Percentiles rank a stretch among this genome's conserved stretches.
These are phyloP conservation scores for Actinia equina DNA, from an alignment of 64 coral and sea anemone species.

Conservation along the genomic window DNA sequence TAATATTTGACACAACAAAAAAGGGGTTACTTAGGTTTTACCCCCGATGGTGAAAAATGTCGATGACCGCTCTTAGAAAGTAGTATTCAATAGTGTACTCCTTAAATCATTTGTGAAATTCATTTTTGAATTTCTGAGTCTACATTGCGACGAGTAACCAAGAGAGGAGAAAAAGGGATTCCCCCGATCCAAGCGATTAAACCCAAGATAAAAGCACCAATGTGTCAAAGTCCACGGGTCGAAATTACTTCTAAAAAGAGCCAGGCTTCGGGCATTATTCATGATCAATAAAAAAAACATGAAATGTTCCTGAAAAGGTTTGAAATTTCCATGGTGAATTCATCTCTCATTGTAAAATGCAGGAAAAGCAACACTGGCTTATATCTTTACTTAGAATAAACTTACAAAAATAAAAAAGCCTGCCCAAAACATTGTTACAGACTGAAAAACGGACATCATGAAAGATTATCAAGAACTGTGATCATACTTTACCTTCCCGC, in stretches of 20 bases:
- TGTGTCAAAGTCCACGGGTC: background rate
- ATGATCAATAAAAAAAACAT: background rate
- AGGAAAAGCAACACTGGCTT: background rate
- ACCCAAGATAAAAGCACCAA: background rate
- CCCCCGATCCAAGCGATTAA: background rate
- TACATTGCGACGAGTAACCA: background rate
- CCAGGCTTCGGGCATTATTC: background rate
- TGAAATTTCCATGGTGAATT: conserved; percentile 17
- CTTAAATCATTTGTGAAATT: background rate
- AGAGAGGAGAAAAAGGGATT: background rate
- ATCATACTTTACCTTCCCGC: background rate
- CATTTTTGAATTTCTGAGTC: background rate
- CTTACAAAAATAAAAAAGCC: background rate
- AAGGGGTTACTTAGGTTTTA: background rate
- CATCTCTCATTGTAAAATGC: background rate
- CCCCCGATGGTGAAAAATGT: background rate
- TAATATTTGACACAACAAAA: background rate
- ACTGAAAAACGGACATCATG: background rate
- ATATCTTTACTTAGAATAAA: background rate
- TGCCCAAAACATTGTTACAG: background rate
- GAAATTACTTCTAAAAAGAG: background rate
- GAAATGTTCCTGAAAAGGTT: background rate
- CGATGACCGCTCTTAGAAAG: background rate
- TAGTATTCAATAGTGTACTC: background rate
- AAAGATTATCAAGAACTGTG: background rate